These are phyloP conservation scores for Myrmecophaga tridactyla DNA, from an alignment of 2,113 vertebrate species.

Conservation along the genomic window DNA sequence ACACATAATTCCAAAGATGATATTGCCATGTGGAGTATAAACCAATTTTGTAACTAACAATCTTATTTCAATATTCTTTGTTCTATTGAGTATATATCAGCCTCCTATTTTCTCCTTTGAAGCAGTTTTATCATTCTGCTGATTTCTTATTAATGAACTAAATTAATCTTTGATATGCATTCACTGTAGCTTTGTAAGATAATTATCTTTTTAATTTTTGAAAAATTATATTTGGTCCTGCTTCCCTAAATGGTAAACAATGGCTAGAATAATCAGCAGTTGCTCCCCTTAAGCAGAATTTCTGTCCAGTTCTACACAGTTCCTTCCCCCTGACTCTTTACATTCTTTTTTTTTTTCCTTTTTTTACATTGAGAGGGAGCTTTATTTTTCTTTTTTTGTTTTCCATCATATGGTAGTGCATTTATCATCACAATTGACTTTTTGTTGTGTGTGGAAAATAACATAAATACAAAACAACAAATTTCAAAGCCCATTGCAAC, in stretches of 20 bases:
- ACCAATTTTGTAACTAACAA: not conserved
- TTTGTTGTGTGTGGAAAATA: too few species aligned
- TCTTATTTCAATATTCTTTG: slow-evolving; percentile 23
- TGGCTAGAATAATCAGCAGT: not conserved
- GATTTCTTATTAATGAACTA: not conserved
- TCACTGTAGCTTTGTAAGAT: not conserved
- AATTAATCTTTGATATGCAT: not conserved
- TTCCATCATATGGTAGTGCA: too few species aligned
- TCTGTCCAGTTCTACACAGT: not conserved
- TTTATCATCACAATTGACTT: too few species aligned
- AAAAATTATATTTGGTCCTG: not conserved
- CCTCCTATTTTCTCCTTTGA: slow-evolving; percentile 10
- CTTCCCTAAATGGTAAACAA: not conserved
- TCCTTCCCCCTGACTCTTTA: not conserved
- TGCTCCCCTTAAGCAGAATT: not conserved
- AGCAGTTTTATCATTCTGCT: not conserved
- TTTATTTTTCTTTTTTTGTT: too few species aligned
- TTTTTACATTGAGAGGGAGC: too few species aligned
- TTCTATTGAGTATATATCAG: not conserved
- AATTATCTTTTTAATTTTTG: not conserved
- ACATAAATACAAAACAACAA: too few species aligned
- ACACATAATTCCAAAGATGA: not conserved
- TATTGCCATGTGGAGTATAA: not conserved
- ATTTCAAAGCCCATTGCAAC: too few species aligned
- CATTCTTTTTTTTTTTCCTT: too few species aligned